Base-by-base conservation (phyloP, 2,888 invertebrate genomes). In the Heliconius erato region DNA sequence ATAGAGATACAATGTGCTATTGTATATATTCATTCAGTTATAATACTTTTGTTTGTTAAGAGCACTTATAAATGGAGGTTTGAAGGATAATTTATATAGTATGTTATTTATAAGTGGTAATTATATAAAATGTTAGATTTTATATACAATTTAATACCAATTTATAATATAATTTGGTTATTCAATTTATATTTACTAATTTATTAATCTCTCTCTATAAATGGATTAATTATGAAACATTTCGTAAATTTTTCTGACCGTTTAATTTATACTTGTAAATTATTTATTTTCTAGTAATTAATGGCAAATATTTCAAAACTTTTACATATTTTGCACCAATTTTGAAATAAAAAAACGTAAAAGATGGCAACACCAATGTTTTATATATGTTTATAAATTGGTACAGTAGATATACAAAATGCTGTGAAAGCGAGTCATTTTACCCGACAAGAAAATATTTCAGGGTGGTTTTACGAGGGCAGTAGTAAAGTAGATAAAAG, bases 401-500 rank as follows among this genome's bases (percentile, higher is more conserved):
- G 19, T 28, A 78, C 19, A 67, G 77, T 40, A 49, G 44, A 67
- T 78, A 28, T 78, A 67, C 65, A 78, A 65, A 78, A 76, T 65
- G 49, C 40, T 67, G 77, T 65, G 77, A 78, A 67, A 32, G 49
- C 72, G n/a, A 80, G 65, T 87, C 59, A 76, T 87, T 88, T 86
- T 84, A 85, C 86, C 85, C 81, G 86, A 87, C 87, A 83, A 89
- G 88, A 88, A 90, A 91, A 91, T 91, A 91, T 91, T 91, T 89
- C 87, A 86, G 89, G 89, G 88, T 89, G 87, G 85, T 91, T 91
- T 92, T 91, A 91, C 90, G 89, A 90, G 88, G 88, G 87, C 83
- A 89, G 86, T 86, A 86, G 86, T 68, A 89, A 89, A 91, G 89
- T 88, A 91, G 91, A 93, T 93, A 93, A 91, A 91, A 91, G 89